A percentile compares a stretch with the other conserved stretches of the same genome.
These are phyloP conservation scores for Proterorhinus semilunaris DNA, from an alignment of 2,113 vertebrate species.

Conservation along the genomic window DNA sequence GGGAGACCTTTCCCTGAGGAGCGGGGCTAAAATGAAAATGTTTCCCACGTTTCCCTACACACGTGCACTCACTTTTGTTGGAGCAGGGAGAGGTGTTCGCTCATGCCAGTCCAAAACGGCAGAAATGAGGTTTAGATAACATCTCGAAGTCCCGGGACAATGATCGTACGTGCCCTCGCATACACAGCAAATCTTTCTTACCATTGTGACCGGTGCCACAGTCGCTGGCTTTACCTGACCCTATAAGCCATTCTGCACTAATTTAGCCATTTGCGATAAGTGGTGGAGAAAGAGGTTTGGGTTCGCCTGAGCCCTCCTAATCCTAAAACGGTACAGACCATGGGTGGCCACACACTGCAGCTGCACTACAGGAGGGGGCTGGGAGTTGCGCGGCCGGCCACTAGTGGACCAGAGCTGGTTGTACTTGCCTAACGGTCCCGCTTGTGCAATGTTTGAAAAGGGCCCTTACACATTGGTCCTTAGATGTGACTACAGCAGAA, in stretches of 20 bases:
- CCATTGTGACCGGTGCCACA: conserved; percentile 31
- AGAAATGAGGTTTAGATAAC: conserved; percentile 46
- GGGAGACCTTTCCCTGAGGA: conserved; percentile 28
- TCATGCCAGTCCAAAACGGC: conserved; percentile 45
- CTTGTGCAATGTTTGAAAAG: neutral
- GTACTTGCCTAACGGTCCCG: conserved; percentile 34
- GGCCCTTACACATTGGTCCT: neutral
- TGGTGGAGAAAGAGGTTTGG: conserved; percentile 63
- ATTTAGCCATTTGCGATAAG: conserved; percentile 69
- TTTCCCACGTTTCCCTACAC: conserved; percentile 64
- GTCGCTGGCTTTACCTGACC: conserved; percentile 53
- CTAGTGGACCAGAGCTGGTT: conserved; percentile 42
- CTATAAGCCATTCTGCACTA: conserved; percentile 57
- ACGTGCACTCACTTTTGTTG: conserved; percentile 46
- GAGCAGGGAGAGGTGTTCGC: conserved; percentile 51
- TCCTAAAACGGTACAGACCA: conserved; percentile 64
- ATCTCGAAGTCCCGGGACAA: conserved; percentile 36
- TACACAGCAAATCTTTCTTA: conserved; percentile 16
- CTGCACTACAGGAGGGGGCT: conserved; percentile 39
- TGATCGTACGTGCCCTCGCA: conserved; percentile 3
- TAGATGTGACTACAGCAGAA: neutral
- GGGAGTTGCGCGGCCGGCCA: conserved; percentile 27
- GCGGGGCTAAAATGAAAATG: conserved; percentile 49
- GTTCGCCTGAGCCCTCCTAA: conserved; percentile 66
- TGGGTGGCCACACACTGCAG: conserved; percentile 69